Conservation (phyloP, 2,888 invertebrate genomes). For the Drosophila kuntzei region DNA sequence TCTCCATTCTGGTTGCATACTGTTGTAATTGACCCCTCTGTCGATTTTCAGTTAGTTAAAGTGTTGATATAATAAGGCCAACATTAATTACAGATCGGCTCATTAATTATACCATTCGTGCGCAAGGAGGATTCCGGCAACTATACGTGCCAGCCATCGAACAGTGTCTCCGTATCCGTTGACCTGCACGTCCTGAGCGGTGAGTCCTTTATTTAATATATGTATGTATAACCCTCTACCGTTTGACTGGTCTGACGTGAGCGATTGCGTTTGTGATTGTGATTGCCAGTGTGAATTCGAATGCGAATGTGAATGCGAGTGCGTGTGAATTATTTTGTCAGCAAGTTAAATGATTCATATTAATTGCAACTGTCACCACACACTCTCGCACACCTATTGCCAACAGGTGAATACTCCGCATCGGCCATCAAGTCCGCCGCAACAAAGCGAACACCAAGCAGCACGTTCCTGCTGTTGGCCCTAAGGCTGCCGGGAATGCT, state of each 20-base stretch:
- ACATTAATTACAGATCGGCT: constrained; percentile 83
- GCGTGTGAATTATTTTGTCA: constrained; percentile 67
- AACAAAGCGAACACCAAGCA: constrained; percentile 31
- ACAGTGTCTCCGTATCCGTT: constrained; percentile 94
- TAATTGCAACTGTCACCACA: constrained; percentile 73
- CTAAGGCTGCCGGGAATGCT: constrained; percentile 58
- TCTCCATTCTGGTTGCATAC: neutral
- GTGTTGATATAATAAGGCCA: constrained; percentile 39
- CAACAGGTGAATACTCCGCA: constrained; percentile 85
- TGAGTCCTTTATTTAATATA: constrained; percentile 84
- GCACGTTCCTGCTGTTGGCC: constrained; percentile 66
- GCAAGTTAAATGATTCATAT: constrained; percentile 76
- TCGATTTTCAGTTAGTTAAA: constrained; percentile 12
- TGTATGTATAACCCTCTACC: neutral
- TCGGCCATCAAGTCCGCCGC: constrained; percentile 85
- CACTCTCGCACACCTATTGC: constrained; percentile 39
- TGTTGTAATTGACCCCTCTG: constrained; percentile 4
- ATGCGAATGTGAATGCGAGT: constrained; percentile 35
- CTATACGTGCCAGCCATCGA: constrained; percentile 98
- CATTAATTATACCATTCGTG: constrained; percentile 85
- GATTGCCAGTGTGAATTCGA: constrained; percentile 19
- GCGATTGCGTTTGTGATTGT: constrained; percentile 22
- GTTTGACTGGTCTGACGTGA: constrained; percentile 20
- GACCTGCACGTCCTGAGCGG: constrained; percentile 96
- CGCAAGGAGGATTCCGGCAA: constrained; percentile 87